Evolutionary conservation across 2,113 vertebrate genomes (phyloP), one percentile per base, ranked within the genome.

Genomic region (Nothobranchius kuhntae): DNA sequence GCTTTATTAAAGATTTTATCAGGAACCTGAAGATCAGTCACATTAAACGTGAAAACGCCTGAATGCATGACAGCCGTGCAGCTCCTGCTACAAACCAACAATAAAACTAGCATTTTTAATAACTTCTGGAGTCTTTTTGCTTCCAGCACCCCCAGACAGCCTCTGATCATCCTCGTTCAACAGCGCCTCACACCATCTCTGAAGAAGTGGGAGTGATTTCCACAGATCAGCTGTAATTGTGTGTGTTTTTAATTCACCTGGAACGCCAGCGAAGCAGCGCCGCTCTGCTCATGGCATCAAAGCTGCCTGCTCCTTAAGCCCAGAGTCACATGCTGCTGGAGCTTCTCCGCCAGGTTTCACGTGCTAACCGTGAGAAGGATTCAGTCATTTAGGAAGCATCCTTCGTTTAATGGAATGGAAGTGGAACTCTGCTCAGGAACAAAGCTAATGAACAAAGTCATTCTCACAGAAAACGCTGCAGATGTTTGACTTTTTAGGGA

Each of bases 261-360:
- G 9, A 56, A 57, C 17, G 7, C 61, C 30, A 59, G 14, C 21
- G 9, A 3, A 58, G 36, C 35, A 58, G 1, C 21, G 13, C 15
- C 21, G 30, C n/a, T 6, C 15, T 15, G 30, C n/a, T 6, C 7
- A 0, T 13, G 9, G 21, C 42, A 42, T 68, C 48, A 64, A 35
- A 55, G 26, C 57, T 42, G 40, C 13, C 40, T 12, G 57, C 48
- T 61, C 47, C 53, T 57, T 66, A 62, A 65, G 61, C 9, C 42
- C 48, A 10, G 48, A 58, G 48, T 38, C 2, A 9, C 4, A 17
- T 56, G 30, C n/a, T 4, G 30, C 30, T 30, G 30, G 30, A 30
- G 30, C 30, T 30, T 21, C 21, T 21, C 21, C 21, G 21, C 21
- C 21, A 21, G 21, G 21, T 21, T 48, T 48, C 26, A 47, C 8